Percentiles rank a stretch among this genome's conserved stretches.
Conservation (phyloP, 2,113 vertebrate genomes). For the Vimba vimba region DNA sequence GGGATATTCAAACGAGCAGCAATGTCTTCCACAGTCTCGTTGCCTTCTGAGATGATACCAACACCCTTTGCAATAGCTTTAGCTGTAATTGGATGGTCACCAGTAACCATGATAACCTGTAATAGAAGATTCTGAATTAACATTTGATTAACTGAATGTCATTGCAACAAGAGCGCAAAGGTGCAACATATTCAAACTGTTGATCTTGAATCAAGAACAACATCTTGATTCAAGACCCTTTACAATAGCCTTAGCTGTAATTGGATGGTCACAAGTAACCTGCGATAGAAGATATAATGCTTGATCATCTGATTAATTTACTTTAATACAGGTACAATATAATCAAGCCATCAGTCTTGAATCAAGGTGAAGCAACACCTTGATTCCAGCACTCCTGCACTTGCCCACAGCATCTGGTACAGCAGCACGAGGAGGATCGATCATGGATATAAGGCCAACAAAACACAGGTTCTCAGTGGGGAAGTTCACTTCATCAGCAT, state of each 20-base stretch:
- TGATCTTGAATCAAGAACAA: slow-evolving; percentile 24
- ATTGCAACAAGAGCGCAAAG: background rate
- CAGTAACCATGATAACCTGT: slow-evolving; percentile 94
- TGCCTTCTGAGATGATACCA: slow-evolving; percentile 94
- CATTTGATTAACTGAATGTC: background rate
- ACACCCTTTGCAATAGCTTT: slow-evolving; percentile 94
- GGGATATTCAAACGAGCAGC: slow-evolving; percentile 89
- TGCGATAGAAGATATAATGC: slow-evolving; percentile 26
- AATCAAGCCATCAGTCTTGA: background rate
- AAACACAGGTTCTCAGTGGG: slow-evolving; percentile 88
- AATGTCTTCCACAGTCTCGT: slow-evolving; percentile 93
- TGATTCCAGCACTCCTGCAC: slow-evolving; percentile 92
- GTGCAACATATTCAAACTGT: slow-evolving; percentile 1
- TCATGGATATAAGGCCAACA: slow-evolving; percentile 93
- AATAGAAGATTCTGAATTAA: background rate
- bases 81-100: slow-evolving; percentile 93
- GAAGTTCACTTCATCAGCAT: slow-evolving; percentile 88
- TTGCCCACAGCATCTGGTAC: slow-evolving; percentile 91
- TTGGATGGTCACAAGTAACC: slow-evolving; percentile 27
- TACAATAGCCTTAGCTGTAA: slow-evolving; percentile 15
- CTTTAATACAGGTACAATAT: background rate
- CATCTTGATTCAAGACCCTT: slow-evolving; percentile 3
- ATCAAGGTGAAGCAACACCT: slow-evolving; percentile 71
- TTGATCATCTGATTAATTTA: slow-evolving; percentile 8
- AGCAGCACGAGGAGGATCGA: slow-evolving; percentile 87